These are phyloP conservation scores for Pseudomyrmex gracilis DNA, from an alignment of 1,140 invertebrate species.

Conservation along the genomic window DNA sequence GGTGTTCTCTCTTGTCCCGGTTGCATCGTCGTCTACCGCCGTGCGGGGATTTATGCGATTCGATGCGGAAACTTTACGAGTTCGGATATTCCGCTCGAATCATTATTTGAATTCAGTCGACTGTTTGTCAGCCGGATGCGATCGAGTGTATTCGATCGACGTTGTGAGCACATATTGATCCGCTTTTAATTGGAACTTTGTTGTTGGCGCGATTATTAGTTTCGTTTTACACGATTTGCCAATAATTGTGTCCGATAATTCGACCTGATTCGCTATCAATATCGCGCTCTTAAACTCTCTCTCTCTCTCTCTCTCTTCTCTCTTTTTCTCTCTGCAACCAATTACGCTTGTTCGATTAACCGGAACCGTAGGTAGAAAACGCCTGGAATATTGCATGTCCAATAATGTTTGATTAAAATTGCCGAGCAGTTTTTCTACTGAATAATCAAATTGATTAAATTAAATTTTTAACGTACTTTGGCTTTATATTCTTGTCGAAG, in stretches of 20 bases:
- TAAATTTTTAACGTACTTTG: slow-evolving; percentile 7
- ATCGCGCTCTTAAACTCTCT: slow-evolving; percentile 30
- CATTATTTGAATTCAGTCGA: slow-evolving; percentile 34
- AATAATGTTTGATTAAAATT: slow-evolving; percentile 25
- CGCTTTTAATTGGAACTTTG: slow-evolving; percentile 36
- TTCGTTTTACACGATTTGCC: slow-evolving; percentile 38
- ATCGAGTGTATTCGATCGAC: slow-evolving; percentile 18
- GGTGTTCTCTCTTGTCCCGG: not conserved
- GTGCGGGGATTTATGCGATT: slow-evolving; percentile 46
- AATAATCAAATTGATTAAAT: slow-evolving; percentile 4
- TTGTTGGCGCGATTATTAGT: slow-evolving; percentile 25
- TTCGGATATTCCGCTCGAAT: slow-evolving; percentile 27
- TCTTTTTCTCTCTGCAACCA: not conserved
- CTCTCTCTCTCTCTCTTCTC: no score
- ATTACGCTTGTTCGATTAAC: slow-evolving; percentile 35
- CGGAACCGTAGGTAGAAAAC: slow-evolving; percentile 3
- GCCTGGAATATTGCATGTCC: not conserved
- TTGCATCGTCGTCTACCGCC: not conserved
- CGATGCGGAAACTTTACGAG: slow-evolving; percentile 32
- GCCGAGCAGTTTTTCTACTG: not conserved
- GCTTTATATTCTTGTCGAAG: not conserved
- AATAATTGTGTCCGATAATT: slow-evolving; percentile 45
- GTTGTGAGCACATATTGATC: slow-evolving; percentile 4
- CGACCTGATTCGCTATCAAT: slow-evolving; percentile 50
- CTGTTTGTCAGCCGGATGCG: slow-evolving; percentile 22